Evolutionary conservation across 2,888 invertebrate species (phyloP).

Genomic region (Drosophila yooni): DNA sequence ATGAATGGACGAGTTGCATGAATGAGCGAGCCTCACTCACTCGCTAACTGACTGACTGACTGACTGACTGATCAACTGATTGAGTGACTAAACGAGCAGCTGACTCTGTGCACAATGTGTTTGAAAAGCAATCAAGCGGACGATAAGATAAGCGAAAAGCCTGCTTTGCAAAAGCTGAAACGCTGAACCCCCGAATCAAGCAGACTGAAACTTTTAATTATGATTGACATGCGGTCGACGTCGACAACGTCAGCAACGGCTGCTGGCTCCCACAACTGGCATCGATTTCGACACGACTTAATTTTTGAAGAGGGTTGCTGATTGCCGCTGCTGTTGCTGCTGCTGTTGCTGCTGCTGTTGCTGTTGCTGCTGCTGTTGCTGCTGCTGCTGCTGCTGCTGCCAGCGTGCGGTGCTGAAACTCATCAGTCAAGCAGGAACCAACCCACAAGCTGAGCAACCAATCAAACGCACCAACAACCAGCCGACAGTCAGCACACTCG

Average conservation of each 20-base stretch:
- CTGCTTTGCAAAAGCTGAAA: conserved; percentile 30
- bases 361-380: background rate
- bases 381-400: conserved; percentile 10
- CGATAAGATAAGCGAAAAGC: conserved; percentile 68
- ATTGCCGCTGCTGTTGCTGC: conserved; percentile 46
- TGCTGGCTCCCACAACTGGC: conserved; percentile 61
- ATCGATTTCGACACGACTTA: conserved; percentile 79
- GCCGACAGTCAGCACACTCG: conserved; percentile 4
- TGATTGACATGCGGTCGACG: conserved; percentile 77
- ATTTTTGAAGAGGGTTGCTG: conserved; percentile 77
- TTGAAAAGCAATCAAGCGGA: conserved; percentile 70
- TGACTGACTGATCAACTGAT: conserved; percentile 23
- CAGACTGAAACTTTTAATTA: conserved; percentile 70
- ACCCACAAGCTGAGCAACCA: conserved; percentile 17
- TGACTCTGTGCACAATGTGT: conserved; percentile 39
- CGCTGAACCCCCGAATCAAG: conserved; percentile 10
- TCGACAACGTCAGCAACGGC: conserved; percentile 20
- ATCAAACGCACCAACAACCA: background rate
- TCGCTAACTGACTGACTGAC: conserved; percentile 23
- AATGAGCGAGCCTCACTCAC: conserved; percentile 41
- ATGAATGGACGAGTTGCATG: conserved; percentile 48
- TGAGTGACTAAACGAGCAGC: conserved; percentile 40
- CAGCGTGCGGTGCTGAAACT: conserved; percentile 64
- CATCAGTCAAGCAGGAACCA: conserved; percentile 72
- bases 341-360: background rate